phyloP scores from a whole-genome alignment of 2,797 vertebrate genomes.

The Acanthopagrus latus region DNA sequence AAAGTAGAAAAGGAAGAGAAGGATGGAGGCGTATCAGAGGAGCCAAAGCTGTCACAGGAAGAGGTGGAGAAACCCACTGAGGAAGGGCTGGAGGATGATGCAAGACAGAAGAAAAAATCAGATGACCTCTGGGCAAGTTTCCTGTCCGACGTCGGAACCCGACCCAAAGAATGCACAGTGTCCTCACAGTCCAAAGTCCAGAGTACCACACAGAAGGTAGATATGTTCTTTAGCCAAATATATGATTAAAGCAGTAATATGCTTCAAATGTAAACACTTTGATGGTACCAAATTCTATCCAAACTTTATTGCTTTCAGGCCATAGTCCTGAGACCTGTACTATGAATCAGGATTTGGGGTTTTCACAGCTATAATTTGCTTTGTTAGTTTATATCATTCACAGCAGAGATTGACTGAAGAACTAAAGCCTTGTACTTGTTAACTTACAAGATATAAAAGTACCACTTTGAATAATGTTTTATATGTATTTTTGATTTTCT shows the following conservation, averaged over 20 bases:
- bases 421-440: too few species aligned
- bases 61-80: slow-evolving; percentile 40
- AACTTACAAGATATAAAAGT: too few species aligned
- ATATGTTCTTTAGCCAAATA: background rate
- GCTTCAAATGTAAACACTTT: background rate
- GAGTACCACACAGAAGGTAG: slow-evolving; percentile 64
- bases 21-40: slow-evolving; percentile 52
- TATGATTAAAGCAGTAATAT: background rate
- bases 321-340: background rate
- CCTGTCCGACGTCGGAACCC: slow-evolving; percentile 92
- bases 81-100: slow-evolving; percentile 46
- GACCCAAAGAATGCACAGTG: slow-evolving; percentile 78
- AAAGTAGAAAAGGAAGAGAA: slow-evolving; percentile 77
- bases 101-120: slow-evolving; percentile 87
- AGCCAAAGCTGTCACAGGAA: slow-evolving; percentile 57
- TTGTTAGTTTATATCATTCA: too few species aligned
- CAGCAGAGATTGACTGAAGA: too few species aligned
- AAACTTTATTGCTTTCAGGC: background rate
- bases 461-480: too few species aligned
- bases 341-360: too few species aligned
- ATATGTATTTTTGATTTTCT: too few species aligned
- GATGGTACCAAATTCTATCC: background rate
- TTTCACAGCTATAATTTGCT: too few species aligned
- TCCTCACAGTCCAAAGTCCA: slow-evolving; percentile 26
- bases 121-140: slow-evolving; percentile 98